Base-by-base conservation (phyloP, 2,797 vertebrate species). In the Cirrhinus molitorella region DNA sequence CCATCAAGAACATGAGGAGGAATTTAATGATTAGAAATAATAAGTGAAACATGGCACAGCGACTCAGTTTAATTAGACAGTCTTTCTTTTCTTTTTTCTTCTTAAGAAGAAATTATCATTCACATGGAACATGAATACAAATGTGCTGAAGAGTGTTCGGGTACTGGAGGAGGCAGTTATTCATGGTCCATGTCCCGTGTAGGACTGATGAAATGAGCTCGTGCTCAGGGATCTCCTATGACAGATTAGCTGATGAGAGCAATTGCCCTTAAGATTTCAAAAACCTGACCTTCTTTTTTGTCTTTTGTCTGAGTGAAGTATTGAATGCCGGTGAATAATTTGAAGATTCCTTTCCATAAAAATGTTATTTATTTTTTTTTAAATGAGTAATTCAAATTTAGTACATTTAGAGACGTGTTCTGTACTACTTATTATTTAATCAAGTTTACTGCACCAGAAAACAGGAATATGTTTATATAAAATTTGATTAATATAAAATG, bases 21-120 rank as follows among this genome's bases (percentile, higher is more conserved):
- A 84, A 82, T 85, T 86, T 87, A 83, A 80, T 85, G 79, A 87
- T 86, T 84, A 65, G 73, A 90, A 88, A 88, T 88, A 87, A 88
- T 88, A 87, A 85, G 85, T 83, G 86, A 87, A 89, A 88, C 85
- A 88, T 86, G 85, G 81, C 80, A 75, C 86, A 79, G 81, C 47
- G 55, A 67, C 85, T 82, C 79, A 13, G 61, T 86, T 88, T 87
- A 89, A 88, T 89, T 89, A 86, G 79, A 83, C 63, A 76, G 74
- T 81, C 78, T 63, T 83, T 85, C 81, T 80, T 86, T 73, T 76
- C 81, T 81, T 72, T 84, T 68, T 84, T 86, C 73, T 85, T 85
- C 79, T 84, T 66, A 28, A 81, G 72, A 76, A 47, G 77, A 83
- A 88, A 85, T 85, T 74, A 84, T 85, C 81, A 81, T 85, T 85